Evolutionary conservation across 2,113 vertebrate species (phyloP).

Genomic region (Hippocampus barbouri): DNA sequence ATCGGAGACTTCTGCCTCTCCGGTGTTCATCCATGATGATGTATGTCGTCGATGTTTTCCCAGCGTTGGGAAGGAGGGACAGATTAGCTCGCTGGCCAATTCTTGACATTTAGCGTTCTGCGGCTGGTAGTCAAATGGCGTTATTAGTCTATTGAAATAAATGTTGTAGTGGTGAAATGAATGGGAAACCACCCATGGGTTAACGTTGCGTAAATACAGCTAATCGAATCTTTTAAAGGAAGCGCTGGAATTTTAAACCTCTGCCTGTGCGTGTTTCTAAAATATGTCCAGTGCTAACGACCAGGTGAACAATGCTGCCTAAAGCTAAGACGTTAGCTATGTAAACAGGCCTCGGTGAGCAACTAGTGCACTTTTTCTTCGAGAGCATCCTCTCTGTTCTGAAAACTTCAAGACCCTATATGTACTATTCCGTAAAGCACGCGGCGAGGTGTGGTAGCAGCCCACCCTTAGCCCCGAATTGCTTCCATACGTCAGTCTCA

Average conservation of each 20-base stretch:
- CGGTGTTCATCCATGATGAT: slow-evolving; percentile 18
- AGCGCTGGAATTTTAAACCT: not conserved
- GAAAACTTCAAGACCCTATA: not conserved
- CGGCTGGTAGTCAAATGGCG: slow-evolving; percentile 47
- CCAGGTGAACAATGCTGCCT: slow-evolving; percentile 19
- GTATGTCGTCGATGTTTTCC: slow-evolving; percentile 58
- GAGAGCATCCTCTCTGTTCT: slow-evolving; percentile 36
- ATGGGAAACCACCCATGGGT: not conserved
- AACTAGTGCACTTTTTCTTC: slow-evolving; percentile 31
- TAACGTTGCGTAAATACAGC: not conserved
- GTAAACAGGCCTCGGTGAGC: slow-evolving; percentile 57
- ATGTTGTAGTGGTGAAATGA: not conserved
- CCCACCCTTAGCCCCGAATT: not conserved
- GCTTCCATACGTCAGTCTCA: not conserved
- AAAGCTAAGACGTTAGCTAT: slow-evolving; percentile 49
- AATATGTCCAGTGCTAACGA: slow-evolving; percentile 24
- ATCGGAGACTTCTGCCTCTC: slow-evolving; percentile 7
- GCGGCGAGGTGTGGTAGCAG: not conserved
- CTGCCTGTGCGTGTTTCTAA: not conserved
- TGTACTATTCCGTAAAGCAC: not conserved
- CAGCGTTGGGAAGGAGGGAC: slow-evolving; percentile 47
- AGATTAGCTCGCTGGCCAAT: slow-evolving; percentile 46
- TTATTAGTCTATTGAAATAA: slow-evolving; percentile 21
- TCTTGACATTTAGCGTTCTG: slow-evolving; percentile 47
- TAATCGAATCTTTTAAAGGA: not conserved